Conservation (phyloP, 2,113 vertebrate genomes). For the Physeter macrocephalus region DNA sequence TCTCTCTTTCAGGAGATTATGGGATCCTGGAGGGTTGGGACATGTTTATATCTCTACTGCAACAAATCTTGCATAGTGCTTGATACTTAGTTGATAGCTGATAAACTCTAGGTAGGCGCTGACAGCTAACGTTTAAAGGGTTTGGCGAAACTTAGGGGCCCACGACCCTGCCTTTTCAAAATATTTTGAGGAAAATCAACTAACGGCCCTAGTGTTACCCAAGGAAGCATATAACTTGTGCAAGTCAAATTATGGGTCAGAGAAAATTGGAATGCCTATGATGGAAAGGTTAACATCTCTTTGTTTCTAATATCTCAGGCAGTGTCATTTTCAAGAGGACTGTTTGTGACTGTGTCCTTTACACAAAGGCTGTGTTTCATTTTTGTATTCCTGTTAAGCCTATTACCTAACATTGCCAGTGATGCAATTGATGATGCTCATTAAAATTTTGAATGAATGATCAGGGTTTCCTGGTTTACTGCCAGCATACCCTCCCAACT, state of each 20-base stretch:
- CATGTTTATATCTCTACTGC: neutral
- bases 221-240: neutral
- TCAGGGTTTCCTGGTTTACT: neutral
- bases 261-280: neutral
- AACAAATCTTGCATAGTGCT: neutral
- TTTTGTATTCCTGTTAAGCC: neutral
- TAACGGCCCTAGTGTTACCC: neutral
- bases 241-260: neutral
- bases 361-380: neutral
- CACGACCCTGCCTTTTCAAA: neutral
- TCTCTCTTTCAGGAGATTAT: conserved; percentile 2
- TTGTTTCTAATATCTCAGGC: neutral
- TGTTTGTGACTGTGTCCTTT: neutral
- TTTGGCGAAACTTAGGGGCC: neutral
- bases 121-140: neutral
- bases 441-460: conserved; percentile 13
- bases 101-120: neutral
- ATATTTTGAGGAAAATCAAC: neutral
- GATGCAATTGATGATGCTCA: neutral
- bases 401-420: neutral
- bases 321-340: neutral
- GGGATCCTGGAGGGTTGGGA: neutral
- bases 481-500: neutral
- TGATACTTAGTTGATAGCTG: neutral
- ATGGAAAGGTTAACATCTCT: neutral